Conservation (phyloP, 2,797 vertebrate species). For the Poeciliopsis gracilis region DNA sequence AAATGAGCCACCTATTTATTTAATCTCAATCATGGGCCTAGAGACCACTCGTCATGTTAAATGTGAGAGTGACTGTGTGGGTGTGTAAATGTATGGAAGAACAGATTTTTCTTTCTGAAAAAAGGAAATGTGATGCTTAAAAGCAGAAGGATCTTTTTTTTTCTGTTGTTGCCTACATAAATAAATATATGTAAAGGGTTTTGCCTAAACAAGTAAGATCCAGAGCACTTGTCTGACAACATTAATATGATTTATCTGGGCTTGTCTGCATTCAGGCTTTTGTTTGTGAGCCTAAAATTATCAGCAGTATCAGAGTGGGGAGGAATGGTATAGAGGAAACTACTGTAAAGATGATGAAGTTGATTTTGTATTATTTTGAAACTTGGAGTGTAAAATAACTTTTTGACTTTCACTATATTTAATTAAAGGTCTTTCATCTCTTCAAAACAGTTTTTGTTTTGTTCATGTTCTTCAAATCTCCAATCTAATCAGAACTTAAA, state of each 20-base stretch:
- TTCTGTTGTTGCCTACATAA: constrained; percentile 51
- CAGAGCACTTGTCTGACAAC: constrained; percentile 56
- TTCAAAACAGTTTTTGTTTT: constrained; percentile 81
- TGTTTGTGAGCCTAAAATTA: constrained; percentile 65
- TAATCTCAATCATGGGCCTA: constrained; percentile 64
- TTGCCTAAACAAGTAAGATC: constrained; percentile 42
- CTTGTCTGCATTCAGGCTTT: constrained; percentile 58
- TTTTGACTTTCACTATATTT: constrained; percentile 99
- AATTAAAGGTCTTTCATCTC: constrained; percentile 99
- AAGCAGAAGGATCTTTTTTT: constrained; percentile 54
- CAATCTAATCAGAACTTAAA: not conserved
- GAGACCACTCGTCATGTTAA: constrained; percentile 67
- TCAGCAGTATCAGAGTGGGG: constrained; percentile 85
- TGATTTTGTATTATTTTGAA: constrained; percentile 87
- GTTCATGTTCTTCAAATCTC: constrained; percentile 65
- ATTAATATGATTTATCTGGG: constrained; percentile 39
- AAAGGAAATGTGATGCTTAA: constrained; percentile 63
- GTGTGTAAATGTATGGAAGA: constrained; percentile 21
- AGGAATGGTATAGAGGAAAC: constrained; percentile 85
- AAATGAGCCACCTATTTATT: constrained; percentile 73
- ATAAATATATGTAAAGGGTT: constrained; percentile 62
- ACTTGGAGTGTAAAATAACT: constrained; percentile 98
- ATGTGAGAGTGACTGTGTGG: constrained; percentile 43
- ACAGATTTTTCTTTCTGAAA: constrained; percentile 43
- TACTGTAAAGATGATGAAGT: constrained; percentile 98